Evolutionary conservation across 2,888 invertebrate species (phyloP).

Genomic region (Boloria euphrosyne): DNA sequence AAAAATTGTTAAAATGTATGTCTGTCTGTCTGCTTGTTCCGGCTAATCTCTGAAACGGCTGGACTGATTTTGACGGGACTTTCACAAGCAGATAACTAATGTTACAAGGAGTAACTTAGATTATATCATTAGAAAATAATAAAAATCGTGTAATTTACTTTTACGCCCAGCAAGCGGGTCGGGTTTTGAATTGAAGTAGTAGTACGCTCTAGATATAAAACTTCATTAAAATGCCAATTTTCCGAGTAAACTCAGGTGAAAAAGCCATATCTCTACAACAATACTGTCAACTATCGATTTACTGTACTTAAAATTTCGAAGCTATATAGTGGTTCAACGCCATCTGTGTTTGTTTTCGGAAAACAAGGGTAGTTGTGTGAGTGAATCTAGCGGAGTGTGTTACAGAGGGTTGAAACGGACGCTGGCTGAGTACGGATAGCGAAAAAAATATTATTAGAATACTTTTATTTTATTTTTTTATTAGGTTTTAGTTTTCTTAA

Average conservation of each 20-base stretch:
- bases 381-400: constrained; percentile 34
- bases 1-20: too few relatives aligned
- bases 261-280: neutral
- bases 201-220: too few relatives aligned
- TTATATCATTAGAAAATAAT: too few relatives aligned
- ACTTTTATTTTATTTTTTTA: constrained; percentile 7
- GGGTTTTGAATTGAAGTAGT: too few relatives aligned
- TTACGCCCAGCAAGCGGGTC: too few relatives aligned
- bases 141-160: too few relatives aligned
- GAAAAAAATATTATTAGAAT: constrained; percentile 43
- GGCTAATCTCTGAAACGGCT: too few relatives aligned
- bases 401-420: constrained; percentile 70
- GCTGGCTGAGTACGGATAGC: constrained; percentile 57
- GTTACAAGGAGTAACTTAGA: too few relatives aligned
- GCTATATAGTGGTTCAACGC: constrained; percentile 40
- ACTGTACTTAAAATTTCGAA: constrained; percentile 44
- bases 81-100: too few relatives aligned
- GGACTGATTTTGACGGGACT: too few relatives aligned
- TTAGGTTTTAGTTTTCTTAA: neutral
- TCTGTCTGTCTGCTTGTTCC: too few relatives aligned
- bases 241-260: neutral
- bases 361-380: constrained; percentile 35
- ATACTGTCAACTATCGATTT: constrained; percentile 35
- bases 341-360: constrained; percentile 52
- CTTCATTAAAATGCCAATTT: neutral